Evolutionary conservation across 1,140 invertebrate species (phyloP), one percentile per base, ranked within the genome.

Genomic region (Cardiocondyla obscurior): DNA sequence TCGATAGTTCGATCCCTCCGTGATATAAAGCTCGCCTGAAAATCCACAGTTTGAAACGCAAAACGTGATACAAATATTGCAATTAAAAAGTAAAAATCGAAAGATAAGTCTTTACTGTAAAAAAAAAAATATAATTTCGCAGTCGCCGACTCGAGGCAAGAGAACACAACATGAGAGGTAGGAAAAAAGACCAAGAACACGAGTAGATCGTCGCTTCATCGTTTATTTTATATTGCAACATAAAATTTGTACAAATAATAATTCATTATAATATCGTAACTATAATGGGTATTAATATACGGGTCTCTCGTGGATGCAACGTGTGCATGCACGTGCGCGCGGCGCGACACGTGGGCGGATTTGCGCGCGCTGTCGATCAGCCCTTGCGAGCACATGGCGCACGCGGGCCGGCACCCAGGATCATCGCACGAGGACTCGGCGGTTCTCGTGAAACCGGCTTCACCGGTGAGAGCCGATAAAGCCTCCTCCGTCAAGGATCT

Each of bases 171-270:
- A 2, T 36, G 5, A 14, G 22, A 44, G n/a, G 30, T 12, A 3
- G 12, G 16, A 3, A 3, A 16, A 46, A 6, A 49, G n/a, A n/a
- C 22, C 19, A 0, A 14, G 62, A 36, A 58, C 57, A 28, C 77
- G 76, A 19, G 1, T n/a, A 86, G 91, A 91, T 86, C 90, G 89
- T 90, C 83, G 88, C 85, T 93, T 93, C 90, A 89, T 92, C 84
- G 85, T 93, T 93, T 93, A 93, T 93, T 93, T 93, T 86, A 93
- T 94, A 94, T 94, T 93, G 93, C 92, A 94, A 94, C 93, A 92
- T 93, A 94, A 94, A 93, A 93, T 94, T 94, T 94, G 92, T 94
- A 94, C 92, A 94, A 92, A 93, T 94, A 92, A 93, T 93, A 93
- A 91, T 91, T 85, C 86, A 85, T 84, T 88, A 89, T 91, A 87